Evolutionary conservation across 2,888 invertebrate genomes (phyloP).

Genomic region (Xylophagus ater): DNA sequence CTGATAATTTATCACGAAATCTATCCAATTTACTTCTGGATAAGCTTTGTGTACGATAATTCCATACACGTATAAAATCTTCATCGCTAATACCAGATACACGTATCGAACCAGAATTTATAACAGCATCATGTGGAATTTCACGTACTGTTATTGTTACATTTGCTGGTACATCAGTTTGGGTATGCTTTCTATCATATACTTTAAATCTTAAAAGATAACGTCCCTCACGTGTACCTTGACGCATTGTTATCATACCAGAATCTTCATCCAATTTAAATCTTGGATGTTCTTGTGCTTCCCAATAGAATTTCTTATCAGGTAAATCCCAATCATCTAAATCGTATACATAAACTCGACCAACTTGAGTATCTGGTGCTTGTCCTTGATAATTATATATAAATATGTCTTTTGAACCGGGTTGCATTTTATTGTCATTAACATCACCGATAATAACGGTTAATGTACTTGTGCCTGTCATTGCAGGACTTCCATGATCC

Average conservation of each 20-base stretch:
- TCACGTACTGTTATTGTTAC: conserved; percentile 89
- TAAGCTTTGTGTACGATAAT: conserved; percentile 75
- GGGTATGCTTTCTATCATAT: conserved; percentile 88
- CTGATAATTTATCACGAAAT: conserved; percentile 78
- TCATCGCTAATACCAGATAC: conserved; percentile 91
- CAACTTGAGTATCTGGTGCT: conserved; percentile 82
- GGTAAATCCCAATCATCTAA: conserved; percentile 97
- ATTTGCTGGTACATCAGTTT: conserved; percentile 91
- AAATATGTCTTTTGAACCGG: conserved; percentile 92
- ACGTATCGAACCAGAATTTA: conserved; percentile 89
- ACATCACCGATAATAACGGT: conserved; percentile 96
- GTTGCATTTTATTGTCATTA: conserved; percentile 98
- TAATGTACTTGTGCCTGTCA: conserved; percentile 91
- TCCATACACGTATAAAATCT: conserved; percentile 91
- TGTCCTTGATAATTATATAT: conserved; percentile 94
- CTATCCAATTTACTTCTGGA: conserved; percentile 81
- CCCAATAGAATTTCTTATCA: conserved; percentile 96
- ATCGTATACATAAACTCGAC: conserved; percentile 93
- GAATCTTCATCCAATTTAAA: conserved; percentile 84
- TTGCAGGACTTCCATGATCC: conserved; percentile 92
- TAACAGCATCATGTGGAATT: conserved; percentile 89
- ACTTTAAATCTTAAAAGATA: conserved; percentile 76
- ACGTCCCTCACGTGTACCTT: conserved; percentile 79
- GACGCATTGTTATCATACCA: conserved; percentile 92
- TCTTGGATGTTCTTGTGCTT: conserved; percentile 70